Conservation (phyloP, 2,113 vertebrate species). For the Suricata suricatta region DNA sequence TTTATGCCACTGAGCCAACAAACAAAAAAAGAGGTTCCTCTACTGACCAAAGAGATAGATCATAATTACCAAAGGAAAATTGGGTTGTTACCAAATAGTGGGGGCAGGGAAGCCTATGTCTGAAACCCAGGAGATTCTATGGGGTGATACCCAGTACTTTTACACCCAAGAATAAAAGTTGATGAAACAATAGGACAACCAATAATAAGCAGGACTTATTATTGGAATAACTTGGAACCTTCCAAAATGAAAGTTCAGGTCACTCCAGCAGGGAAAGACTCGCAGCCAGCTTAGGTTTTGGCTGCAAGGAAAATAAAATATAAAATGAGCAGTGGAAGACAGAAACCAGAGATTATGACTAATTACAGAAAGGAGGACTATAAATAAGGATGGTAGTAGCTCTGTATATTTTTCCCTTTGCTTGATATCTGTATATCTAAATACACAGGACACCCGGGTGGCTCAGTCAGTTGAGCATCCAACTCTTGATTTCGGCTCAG, state of each 20-base stretch:
- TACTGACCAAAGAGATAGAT: neutral
- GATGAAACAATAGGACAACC: neutral
- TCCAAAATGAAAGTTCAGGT: neutral
- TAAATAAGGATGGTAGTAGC: neutral
- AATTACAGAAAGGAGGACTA: neutral
- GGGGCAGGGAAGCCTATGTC: neutral
- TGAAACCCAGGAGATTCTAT: neutral
- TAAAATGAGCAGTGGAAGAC: neutral
- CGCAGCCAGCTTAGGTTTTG: neutral
- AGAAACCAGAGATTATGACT: neutral
- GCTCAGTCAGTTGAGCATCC: too few relatives aligned
- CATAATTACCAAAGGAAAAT: neutral
- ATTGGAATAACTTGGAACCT: neutral
- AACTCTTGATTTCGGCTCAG: too few relatives aligned
- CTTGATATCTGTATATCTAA: neutral
- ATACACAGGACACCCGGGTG: too few relatives aligned
- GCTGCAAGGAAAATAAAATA: neutral
- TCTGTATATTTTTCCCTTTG: neutral
- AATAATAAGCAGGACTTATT: neutral
- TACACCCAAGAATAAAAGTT: neutral
- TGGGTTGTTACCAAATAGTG: neutral
- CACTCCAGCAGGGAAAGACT: neutral
- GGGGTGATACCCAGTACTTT: neutral
- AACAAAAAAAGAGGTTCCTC: neutral
- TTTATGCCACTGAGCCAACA: neutral